Conservation (phyloP, 2,797 vertebrate species). For the Urocyon cinereoargenteus region DNA sequence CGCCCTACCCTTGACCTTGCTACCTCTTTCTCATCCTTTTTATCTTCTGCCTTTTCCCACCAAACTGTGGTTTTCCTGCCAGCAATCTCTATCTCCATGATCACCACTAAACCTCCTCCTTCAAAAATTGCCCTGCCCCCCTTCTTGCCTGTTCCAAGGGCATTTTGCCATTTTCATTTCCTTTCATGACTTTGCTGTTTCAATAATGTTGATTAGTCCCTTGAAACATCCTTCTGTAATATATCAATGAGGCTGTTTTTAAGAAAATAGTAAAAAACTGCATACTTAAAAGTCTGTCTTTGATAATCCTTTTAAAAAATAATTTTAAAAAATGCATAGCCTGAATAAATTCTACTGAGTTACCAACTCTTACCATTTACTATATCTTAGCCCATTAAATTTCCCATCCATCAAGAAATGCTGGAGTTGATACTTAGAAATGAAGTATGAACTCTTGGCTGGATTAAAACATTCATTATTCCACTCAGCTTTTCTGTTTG, state of each 20-base stretch:
- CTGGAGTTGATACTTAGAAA: constrained; percentile 67
- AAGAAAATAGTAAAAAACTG: constrained; percentile 2
- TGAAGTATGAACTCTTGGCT: constrained; percentile 77
- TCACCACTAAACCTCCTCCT: background rate
- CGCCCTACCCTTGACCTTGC: background rate
- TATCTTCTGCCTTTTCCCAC: background rate
- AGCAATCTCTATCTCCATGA: background rate
- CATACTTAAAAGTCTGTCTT: background rate
- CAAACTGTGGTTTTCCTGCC: background rate
- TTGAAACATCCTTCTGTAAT: background rate
- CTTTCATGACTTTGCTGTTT: constrained; percentile 38
- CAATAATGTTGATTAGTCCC: background rate
- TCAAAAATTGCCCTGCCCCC: background rate
- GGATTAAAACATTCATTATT: constrained; percentile 78
- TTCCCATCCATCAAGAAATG: constrained; percentile 75
- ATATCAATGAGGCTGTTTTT: background rate
- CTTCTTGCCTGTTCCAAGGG: constrained; percentile 5
- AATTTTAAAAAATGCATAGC: constrained; percentile 1
- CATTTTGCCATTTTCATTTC: constrained; percentile 46
- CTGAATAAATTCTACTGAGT: constrained; percentile 61
- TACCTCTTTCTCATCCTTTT: background rate
- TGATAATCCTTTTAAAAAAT: constrained; percentile 38
- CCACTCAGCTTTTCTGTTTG: constrained; percentile 81
- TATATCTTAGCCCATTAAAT: constrained; percentile 69
- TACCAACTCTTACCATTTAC: constrained; percentile 59